Percentiles rank a stretch among this genome's conserved stretches.
Evolutionary conservation across 1,140 invertebrate species (phyloP).

Genomic region (Acromyrmex charruanus): DNA sequence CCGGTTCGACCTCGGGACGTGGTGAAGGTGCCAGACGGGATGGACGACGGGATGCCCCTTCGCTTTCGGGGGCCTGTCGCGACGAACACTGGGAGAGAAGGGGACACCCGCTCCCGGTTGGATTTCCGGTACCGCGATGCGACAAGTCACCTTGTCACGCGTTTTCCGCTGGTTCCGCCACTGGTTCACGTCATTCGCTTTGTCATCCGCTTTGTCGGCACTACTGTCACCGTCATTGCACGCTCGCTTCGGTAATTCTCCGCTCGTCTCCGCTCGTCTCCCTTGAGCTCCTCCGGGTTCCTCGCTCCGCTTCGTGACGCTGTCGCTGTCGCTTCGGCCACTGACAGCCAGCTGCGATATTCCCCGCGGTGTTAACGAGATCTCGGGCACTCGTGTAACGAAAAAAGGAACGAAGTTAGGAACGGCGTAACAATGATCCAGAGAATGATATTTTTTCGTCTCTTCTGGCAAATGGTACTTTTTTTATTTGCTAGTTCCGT

Average conservation of each 20-base stretch:
- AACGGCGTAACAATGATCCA: neutral
- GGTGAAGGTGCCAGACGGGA: constrained; percentile 33
- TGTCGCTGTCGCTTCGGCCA: constrained; percentile 24
- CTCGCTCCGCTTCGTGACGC: constrained; percentile 44
- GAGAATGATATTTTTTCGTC: neutral
- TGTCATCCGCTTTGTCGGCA: constrained; percentile 47
- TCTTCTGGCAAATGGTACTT: neutral
- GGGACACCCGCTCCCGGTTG: neutral
- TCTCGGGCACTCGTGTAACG: neutral
- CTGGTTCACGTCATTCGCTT: neutral
- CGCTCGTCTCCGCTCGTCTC: neutral
- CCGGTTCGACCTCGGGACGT: constrained; percentile 11
- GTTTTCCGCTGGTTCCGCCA: constrained; percentile 27
- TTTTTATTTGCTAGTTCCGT: neutral
- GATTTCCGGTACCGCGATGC: constrained; percentile 48
- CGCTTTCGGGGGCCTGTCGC: neutral
- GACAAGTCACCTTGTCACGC: constrained; percentile 30
- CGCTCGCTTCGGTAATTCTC: constrained; percentile 8
- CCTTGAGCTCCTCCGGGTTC: neutral
- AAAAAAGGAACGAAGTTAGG: neutral
- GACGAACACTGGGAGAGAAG: neutral
- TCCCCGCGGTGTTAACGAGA: constrained; percentile 26
- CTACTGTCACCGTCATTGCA: neutral
- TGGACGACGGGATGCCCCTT: neutral
- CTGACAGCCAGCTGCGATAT: constrained; percentile 43